phyloP scores from a whole-genome alignment of 1,140 invertebrate genomes.

The Drosophila pachea region DNA sequence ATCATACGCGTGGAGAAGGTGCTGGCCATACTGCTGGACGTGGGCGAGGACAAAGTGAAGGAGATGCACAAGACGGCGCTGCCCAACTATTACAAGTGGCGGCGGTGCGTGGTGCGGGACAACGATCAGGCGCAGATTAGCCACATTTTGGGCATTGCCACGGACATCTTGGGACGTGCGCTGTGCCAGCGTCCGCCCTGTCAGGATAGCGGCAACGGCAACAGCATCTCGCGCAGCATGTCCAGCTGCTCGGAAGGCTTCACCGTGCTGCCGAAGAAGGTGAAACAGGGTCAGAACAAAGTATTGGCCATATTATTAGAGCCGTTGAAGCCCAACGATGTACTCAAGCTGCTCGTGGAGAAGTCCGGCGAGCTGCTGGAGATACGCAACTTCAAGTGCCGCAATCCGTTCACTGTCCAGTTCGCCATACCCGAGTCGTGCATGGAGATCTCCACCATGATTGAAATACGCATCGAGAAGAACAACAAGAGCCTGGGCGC shows the following conservation, averaged over 20 bases:
- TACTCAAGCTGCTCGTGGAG: slow-evolving; percentile 86
- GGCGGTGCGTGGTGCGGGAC: slow-evolving; percentile 86
- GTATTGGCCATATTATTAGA: slow-evolving; percentile 89
- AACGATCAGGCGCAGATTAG: slow-evolving; percentile 90
- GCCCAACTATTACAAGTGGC: slow-evolving; percentile 87
- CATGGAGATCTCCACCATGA: slow-evolving; percentile 89
- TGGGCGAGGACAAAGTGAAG: slow-evolving; percentile 83
- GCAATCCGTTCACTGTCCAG: slow-evolving; percentile 90
- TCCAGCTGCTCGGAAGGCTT: slow-evolving; percentile 75
- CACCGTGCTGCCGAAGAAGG: slow-evolving; percentile 75
- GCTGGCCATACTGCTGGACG: slow-evolving; percentile 88
- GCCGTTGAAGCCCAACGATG: slow-evolving; percentile 86
- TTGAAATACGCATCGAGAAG: slow-evolving; percentile 88
- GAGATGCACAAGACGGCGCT: slow-evolving; percentile 83
- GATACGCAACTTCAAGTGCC: slow-evolving; percentile 85
- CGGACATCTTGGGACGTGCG: slow-evolving; percentile 85
- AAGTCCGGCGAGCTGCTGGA: slow-evolving; percentile 88
- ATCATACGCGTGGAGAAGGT: slow-evolving; percentile 85
- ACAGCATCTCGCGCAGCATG: slow-evolving; percentile 67
- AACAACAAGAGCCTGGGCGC: slow-evolving; percentile 88
- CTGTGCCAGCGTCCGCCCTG: slow-evolving; percentile 82
- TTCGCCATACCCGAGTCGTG: slow-evolving; percentile 88
- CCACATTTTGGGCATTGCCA: slow-evolving; percentile 87
- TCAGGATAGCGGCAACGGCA: slow-evolving; percentile 49
- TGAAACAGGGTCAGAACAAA: slow-evolving; percentile 85